A percentile compares a stretch with the other conserved stretches of the same genome.
These are phyloP conservation scores for Drymonia ruficornis DNA, from an alignment of 2,888 invertebrate genomes.

Conservation along the genomic window DNA sequence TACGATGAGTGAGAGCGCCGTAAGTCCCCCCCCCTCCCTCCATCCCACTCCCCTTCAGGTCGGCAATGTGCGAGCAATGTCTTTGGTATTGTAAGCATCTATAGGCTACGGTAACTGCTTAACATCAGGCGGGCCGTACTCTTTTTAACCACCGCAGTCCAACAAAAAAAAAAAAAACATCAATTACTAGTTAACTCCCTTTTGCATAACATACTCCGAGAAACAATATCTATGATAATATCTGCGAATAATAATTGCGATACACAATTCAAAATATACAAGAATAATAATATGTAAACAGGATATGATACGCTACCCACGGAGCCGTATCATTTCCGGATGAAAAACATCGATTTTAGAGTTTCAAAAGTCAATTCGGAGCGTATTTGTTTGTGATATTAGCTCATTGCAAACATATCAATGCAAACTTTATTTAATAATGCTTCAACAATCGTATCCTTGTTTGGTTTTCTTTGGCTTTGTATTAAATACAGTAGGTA, in stretches of 20 bases:
- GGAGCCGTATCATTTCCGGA: not conserved
- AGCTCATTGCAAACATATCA: not conserved
- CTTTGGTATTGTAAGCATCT: too few species aligned
- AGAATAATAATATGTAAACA: not conserved
- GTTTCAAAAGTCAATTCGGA: not conserved
- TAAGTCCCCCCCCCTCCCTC: too few species aligned
- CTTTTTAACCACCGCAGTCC: too few species aligned
- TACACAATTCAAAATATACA: not conserved
- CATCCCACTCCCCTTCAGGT: too few species aligned
- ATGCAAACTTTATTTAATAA: not conserved
- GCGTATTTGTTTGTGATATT: not conserved
- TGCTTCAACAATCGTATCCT: not conserved
- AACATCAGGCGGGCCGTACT: too few species aligned
- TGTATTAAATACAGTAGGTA: too few species aligned
- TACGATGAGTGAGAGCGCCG: too few species aligned
- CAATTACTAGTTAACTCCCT: too few species aligned
- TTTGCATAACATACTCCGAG: not conserved
- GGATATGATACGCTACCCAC: not conserved
- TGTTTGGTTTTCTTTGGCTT: too few species aligned
- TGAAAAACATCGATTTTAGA: slow-evolving; percentile 1
- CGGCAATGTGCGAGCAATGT: too few species aligned
- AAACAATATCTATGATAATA: not conserved
- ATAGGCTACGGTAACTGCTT: too few species aligned
- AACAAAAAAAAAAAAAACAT: too few species aligned
- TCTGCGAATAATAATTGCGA: not conserved